Evolutionary conservation across 37 sponge, comb jelly and placozoan species (phyloP), one percentile per base, ranked within the genome.

Genomic region (Cliona cf. orientalis): DNA sequence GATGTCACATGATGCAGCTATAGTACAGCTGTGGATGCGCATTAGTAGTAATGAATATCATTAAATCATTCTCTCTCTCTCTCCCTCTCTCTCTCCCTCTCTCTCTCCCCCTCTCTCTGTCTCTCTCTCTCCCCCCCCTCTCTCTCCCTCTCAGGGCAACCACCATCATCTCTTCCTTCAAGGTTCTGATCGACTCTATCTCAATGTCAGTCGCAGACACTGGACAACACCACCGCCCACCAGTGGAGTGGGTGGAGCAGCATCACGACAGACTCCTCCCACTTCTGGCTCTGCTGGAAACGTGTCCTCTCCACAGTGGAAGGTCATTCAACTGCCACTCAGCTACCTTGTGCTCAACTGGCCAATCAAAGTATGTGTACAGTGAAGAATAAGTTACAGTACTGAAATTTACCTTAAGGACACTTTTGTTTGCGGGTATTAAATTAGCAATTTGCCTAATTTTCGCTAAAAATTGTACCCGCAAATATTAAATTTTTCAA

Each of bases 301-400:
- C 31, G 69, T 66, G 28, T 84, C 82, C 29, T 55, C 77, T 42
- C 90, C 94, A 14, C 90, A 89, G 7, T 93, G 94, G 94, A 89
- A 42, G 61, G 77, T 93, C 37, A 46, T 87, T 7, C 84, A 85
- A 74, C 72, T 89, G 32, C 93, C 93, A 31, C 32, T 46, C 41
- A 85, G 60, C 71, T 94, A 94, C 71, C 68, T 94, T 38, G 38
- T 28, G 21, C 49, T 84, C 22, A 94, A 94, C 72, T 94, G 95
- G 95, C 95, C 95, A 36, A 46, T 94, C 29, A 69, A 65, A 80
- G 93, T 89, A 36, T 29, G 68, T 25, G 45, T 32, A n/a, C n/a
- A n/a, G n/a, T n/a, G n/a, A n/a, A n/a, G n/a, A n/a, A n/a, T n/a
- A n/a, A n/a, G n/a, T n/a, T n/a, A n/a, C n/a, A n/a, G n/a, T n/a